Base-by-base conservation (phyloP, 2,888 invertebrate species). In the Fragum sueziense region DNA sequence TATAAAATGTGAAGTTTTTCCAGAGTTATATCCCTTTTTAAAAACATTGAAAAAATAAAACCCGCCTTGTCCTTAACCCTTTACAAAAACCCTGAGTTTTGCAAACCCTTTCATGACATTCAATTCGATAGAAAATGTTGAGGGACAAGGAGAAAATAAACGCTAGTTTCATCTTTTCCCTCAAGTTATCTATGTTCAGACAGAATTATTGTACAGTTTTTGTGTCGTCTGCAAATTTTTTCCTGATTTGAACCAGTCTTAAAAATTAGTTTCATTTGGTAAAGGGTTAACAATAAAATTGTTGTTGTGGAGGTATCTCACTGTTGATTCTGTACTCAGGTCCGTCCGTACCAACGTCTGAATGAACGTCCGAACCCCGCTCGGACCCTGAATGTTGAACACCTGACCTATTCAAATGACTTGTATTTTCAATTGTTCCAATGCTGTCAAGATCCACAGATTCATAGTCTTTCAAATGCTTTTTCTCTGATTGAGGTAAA, bases 1-100 rank as follows among this genome's bases (percentile, higher is more conserved):
- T 34, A 74, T 25, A 68, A 74, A 54, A 68, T 74, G 74, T 68
- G 62, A 72, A 69, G 65, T 59, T 74, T n/a, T n/a, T 74, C 74
- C 74, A 74, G 74, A 74, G 74, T 68, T 57, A 69, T 54, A 68
- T 74, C 67, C 73, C 73, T 71, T 71, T 6, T 65, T 22, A 57
- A 57, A n/a, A 57, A 57, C 57, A 57, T 57, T 57, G 27, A 57
- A 57, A n/a, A 57, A 57, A 27, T 27, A 57, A 57, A 52, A 57
- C 57, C 57, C 57, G 57, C 27, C 57, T 57, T 20, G 47, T 47
- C 47, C 47, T 20, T 57, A 27, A 57, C 57, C 25, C 27, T 57
- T 22, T 57, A 57, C 47, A 14, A 57, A 57, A 47, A 47, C n/a
- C 47, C 47, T 47, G 47, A 47, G 20, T 25, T 57, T 57, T 57